Conservation (phyloP, 2,797 vertebrate genomes). For the Spinus pinus region DNA sequence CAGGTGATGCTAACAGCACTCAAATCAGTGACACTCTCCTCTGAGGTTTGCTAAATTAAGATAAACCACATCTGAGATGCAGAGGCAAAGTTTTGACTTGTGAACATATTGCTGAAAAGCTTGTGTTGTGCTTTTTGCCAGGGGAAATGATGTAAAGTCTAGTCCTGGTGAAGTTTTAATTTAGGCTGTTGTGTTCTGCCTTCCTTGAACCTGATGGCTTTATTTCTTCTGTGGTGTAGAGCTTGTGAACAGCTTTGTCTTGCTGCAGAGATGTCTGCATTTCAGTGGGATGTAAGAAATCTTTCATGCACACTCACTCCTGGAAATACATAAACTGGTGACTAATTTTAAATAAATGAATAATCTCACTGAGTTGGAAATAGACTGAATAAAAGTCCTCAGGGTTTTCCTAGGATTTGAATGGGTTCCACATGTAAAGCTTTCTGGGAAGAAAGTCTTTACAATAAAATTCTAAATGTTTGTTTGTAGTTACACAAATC, state of each 20-base stretch:
- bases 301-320: neutral
- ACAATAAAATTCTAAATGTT: neutral
- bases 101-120: neutral
- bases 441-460: neutral
- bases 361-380: conserved; percentile 16
- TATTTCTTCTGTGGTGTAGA: neutral
- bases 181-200: neutral
- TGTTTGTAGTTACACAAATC: neutral
- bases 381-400: neutral
- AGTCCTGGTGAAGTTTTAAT: neutral
- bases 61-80: neutral
- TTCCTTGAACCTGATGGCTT: neutral
- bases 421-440: conserved; percentile 1
- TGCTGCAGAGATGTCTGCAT: neutral
- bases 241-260: neutral
- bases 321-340: neutral
- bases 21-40: neutral
- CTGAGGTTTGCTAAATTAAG: neutral
- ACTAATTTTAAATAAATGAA: conserved; percentile 39
- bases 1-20: neutral
- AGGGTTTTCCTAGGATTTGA: neutral
- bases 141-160: neutral
- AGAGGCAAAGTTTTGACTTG: neutral
- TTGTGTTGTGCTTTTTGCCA: neutral
- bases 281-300: neutral